phyloP scores from a whole-genome alignment of 2,113 vertebrate species.

The Scomber japonicus region DNA sequence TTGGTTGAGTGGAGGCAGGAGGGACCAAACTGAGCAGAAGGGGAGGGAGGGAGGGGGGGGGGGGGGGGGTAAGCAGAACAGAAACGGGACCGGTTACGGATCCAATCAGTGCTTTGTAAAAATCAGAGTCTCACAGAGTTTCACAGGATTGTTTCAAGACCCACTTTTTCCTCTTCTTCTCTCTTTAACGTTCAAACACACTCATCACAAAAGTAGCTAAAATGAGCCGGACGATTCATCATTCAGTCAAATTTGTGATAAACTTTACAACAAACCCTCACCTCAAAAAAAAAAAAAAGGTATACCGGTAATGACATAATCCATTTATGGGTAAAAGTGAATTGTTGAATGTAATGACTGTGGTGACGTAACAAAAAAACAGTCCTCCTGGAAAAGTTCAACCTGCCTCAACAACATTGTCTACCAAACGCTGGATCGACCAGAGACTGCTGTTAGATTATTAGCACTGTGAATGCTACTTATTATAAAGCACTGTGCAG shows the following conservation, averaged over 20 bases:
- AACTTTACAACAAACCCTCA: neutral
- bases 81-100: slow-evolving; percentile 47
- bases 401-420: too few relatives aligned
- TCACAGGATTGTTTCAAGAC: slow-evolving; percentile 11
- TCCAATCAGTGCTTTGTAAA: slow-evolving; percentile 48
- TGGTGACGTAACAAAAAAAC: too few relatives aligned
- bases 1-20: slow-evolving; percentile 72
- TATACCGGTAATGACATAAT: accelerated
- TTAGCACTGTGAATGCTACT: too few relatives aligned
- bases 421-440: too few relatives aligned
- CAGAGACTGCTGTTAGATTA: too few relatives aligned
- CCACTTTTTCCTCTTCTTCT: neutral
- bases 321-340: neutral
- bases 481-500: too few relatives aligned
- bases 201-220: neutral
- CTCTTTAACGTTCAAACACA: neutral
- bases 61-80: slow-evolving; percentile 5
- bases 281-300: neutral
- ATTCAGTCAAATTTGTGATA: neutral
- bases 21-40: slow-evolving; percentile 26
- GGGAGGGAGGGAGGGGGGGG: too few relatives aligned
- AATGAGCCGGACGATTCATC: neutral
- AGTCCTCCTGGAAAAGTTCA: too few relatives aligned
- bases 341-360: too few relatives aligned
- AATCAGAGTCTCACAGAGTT: slow-evolving; percentile 27